A percentile compares a stretch with the other conserved stretches of the same genome.
Conservation (phyloP, 2,888 invertebrate species). For the Drosophila longiperda region DNA sequence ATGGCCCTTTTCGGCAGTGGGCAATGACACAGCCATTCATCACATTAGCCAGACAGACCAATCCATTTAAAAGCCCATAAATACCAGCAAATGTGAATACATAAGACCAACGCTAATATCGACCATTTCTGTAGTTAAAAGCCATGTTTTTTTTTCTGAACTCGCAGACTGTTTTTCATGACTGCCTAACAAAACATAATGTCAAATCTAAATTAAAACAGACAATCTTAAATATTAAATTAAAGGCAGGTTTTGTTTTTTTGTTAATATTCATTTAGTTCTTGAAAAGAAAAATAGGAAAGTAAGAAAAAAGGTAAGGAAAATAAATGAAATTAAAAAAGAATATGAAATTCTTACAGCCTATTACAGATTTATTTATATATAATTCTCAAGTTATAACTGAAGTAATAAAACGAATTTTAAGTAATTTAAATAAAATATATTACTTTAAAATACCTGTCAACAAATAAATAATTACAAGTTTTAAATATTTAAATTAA, state of each 20-base stretch:
- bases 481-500: background rate
- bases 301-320: no score
- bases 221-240: background rate
- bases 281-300: background rate
- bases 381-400: background rate
- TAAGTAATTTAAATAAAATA: background rate
- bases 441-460: background rate
- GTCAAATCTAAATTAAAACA: background rate
- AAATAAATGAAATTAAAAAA: background rate
- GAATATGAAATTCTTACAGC: background rate
- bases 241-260: background rate
- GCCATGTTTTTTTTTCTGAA: conserved; percentile 47
- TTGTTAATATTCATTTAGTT: background rate
- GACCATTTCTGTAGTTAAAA: conserved; percentile 39
- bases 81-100: conserved; percentile 25
- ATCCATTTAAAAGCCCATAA: conserved; percentile 65
- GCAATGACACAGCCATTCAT: conserved; percentile 58
- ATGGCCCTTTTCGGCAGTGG: conserved; percentile 24
- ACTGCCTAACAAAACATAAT: background rate
- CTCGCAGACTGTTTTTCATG: background rate
- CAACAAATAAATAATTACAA: background rate
- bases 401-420: background rate
- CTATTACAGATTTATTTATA: background rate
- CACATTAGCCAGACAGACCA: conserved; percentile 68
- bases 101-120: conserved; percentile 17